phyloP scores from a whole-genome alignment of 2,113 vertebrate genomes.

The Clarias macrocephalus region DNA sequence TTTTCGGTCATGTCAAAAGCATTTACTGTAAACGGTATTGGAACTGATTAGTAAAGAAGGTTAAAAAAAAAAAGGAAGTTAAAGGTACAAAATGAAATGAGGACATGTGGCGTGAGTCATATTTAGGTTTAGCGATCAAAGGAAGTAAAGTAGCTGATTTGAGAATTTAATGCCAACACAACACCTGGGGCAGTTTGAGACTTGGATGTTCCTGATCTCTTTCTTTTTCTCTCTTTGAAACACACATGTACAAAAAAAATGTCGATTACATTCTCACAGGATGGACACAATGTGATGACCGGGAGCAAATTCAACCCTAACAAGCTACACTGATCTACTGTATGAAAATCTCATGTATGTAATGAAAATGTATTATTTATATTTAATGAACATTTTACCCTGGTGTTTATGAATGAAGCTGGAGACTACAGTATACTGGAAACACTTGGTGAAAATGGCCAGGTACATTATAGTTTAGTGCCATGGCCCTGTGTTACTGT shows the following conservation, averaged over 20 bases:
- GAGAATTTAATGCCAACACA: background rate
- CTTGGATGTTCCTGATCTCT: background rate
- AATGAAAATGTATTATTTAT: background rate
- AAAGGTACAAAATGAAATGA: constrained; percentile 4
- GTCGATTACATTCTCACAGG: background rate
- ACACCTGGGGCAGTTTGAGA: background rate
- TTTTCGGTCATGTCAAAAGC: constrained; percentile 6
- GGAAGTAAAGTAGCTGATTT: background rate
- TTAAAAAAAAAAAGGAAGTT: constrained; percentile 4
- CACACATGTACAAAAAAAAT: background rate
- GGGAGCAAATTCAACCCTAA: background rate
- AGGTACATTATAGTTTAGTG: background rate
- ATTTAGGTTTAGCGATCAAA: background rate
- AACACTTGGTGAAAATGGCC: background rate
- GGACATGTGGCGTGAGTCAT: constrained; percentile 18
- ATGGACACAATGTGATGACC: background rate
- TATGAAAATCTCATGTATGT: too few relatives aligned
- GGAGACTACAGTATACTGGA: background rate
- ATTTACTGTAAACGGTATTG: constrained; percentile 41
- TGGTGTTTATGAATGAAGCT: background rate
- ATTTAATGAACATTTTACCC: background rate
- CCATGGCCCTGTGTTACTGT: background rate
- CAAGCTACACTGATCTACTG: background rate
- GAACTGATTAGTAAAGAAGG: constrained; percentile 24
- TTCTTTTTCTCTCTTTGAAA: background rate